A percentile compares a stretch with the other conserved stretches of the same genome.
These are phyloP conservation scores for Bombus impatiens DNA, from an alignment of 1,140 invertebrate genomes.

Conservation along the genomic window DNA sequence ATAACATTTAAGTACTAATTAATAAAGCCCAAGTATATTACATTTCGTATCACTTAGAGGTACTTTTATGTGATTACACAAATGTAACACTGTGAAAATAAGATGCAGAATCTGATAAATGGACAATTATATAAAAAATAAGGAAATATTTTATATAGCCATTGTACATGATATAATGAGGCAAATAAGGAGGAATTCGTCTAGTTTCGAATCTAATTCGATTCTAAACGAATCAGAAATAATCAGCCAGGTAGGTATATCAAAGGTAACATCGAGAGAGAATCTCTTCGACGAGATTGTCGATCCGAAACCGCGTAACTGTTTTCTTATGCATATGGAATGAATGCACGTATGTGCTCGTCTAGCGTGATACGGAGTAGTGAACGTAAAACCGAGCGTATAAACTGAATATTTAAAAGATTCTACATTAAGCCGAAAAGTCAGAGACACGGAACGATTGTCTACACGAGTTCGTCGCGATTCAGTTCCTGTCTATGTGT, in stretches of 20 bases:
- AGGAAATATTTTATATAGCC: no score
- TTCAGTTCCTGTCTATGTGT: neutral
- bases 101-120: no score
- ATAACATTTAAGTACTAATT: no score
- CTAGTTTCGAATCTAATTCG: no score
- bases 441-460: constrained; percentile 1
- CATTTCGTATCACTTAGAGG: no score
- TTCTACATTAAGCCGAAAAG: constrained; percentile 33
- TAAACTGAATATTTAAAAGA: constrained; percentile 60
- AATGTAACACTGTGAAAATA: no score
- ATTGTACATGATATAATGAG: no score
- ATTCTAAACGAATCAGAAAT: neutral
- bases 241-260: neutral
- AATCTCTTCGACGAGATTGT: constrained; percentile 12
- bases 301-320: constrained; percentile 30
- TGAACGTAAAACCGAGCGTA: constrained; percentile 59
- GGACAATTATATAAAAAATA: no score
- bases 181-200: neutral
- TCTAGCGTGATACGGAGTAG: constrained; percentile 41
- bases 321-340: constrained; percentile 40
- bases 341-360: constrained; percentile 20
- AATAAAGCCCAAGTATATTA: no score
- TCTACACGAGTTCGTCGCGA: neutral
- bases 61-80: no score
- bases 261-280: neutral